Conservation (phyloP, 2,888 invertebrate species). For the Lithophane ornitopus region DNA sequence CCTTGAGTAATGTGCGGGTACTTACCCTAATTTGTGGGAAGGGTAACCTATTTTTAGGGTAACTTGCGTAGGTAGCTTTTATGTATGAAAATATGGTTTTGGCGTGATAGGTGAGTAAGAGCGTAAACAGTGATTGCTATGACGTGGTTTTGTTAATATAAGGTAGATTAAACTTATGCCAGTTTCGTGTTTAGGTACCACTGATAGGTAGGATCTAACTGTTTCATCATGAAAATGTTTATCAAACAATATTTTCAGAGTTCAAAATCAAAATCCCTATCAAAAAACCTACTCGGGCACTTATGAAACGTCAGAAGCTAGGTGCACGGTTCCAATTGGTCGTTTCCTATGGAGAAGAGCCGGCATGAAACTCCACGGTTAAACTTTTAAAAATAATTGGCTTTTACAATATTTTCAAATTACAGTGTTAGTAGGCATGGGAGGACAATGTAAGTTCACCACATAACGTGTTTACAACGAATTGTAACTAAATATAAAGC, state of each 20-base stretch:
- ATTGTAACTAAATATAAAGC: not conserved
- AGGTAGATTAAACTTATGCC: not conserved
- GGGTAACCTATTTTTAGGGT: constrained; percentile 18
- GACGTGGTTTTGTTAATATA: constrained; percentile 4
- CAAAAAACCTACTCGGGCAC: no score
- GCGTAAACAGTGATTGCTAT: constrained; percentile 6
- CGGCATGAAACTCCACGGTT: no score
- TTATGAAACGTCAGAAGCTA: no score
- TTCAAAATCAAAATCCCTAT: no score
- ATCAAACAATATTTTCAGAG: no score
- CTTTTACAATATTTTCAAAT: no score
- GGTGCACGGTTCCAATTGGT: no score
- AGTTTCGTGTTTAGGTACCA: not conserved
- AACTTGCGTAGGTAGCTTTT: constrained; percentile 22
- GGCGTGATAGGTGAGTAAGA: constrained; percentile 25
- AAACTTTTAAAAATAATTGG: no score
- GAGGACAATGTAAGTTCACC: no score
- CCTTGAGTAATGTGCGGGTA: constrained; percentile 42
- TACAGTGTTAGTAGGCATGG: no score
- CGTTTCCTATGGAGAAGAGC: no score
- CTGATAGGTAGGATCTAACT: not conserved
- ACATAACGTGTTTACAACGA: not conserved
- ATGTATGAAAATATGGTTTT: constrained; percentile 10
- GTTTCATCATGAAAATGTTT: not conserved
- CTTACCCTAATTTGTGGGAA: constrained; percentile 33